Percentiles rank a stretch among this genome's conserved stretches.
Conservation (phyloP, 2,888 invertebrate species). For the Ennomos fuscantarius region DNA sequence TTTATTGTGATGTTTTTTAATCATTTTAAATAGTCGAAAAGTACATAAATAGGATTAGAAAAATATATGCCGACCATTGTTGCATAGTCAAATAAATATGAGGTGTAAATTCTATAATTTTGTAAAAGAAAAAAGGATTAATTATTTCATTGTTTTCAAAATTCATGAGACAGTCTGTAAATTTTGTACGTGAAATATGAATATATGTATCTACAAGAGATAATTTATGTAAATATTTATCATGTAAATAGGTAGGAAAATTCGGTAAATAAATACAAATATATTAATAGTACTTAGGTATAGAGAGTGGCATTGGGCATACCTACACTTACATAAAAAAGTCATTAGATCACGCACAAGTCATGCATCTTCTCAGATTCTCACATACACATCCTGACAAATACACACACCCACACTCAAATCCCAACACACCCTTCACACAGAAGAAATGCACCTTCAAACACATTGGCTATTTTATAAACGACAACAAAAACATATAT, state of each 20-base stretch:
- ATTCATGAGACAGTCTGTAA: neutral
- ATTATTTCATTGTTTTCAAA: neutral
- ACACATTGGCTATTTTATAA: too few species aligned
- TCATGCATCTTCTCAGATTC: too few species aligned
- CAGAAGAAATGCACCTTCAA: too few species aligned
- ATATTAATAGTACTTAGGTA: neutral
- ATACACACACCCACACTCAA: neutral
- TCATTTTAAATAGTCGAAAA: neutral
- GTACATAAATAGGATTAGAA: conserved; percentile 6
- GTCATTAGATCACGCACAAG: too few species aligned
- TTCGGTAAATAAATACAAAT: neutral
- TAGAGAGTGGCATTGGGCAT: conserved; percentile 6
- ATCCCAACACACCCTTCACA: too few species aligned
- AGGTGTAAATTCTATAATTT: conserved; percentile 1
- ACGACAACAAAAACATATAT: too few species aligned
- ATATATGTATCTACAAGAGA: too few species aligned
- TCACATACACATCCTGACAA: too few species aligned
- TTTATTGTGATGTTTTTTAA: too few species aligned
- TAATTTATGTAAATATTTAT: neutral
- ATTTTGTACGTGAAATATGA: neutral
- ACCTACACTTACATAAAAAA: neutral
- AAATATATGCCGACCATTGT: conserved; percentile 5
- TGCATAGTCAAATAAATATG: neutral
- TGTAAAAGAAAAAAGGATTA: neutral
- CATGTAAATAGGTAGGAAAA: neutral